Evolutionary conservation across 1,140 invertebrate genomes (phyloP), one percentile per base, ranked within the genome.

Genomic region (Atta cephalotes): DNA sequence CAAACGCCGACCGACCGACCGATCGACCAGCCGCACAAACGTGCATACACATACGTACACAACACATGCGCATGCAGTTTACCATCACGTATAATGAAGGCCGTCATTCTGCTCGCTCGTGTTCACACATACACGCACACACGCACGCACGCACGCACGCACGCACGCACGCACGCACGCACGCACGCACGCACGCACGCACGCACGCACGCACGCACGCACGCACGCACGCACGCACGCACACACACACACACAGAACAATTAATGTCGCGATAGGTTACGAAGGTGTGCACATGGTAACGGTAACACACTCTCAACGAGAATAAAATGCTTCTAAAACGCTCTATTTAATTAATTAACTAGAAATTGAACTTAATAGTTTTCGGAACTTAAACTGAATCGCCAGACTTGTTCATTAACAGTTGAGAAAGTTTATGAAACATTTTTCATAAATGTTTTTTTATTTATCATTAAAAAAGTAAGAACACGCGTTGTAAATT

Each of bases 301-400:
- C 56, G 82, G 49, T 88, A 88, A 89, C 51, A 25, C 63, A n/a
- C 14, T 39, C 58, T 18, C 21, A 53, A 76, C 62, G 35, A 39
- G 63, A 49, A 51, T 77, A 53, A 89, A 74, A 90, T 80, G 60
- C 45, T 58, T 45, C 84, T 82, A 78, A 84, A 89, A 82, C 45
- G 12, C 51, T 60, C 14, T 58, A 10, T 35, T 60, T 71, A 79
- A 87, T 72, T 82, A 89, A 81, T 80, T 89, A 87, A 93, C 87
- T 89, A 86, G 90, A 93, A 94, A 93, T 93, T 92, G 1, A 16
- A 45, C n/a, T 68, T 14, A 2, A 68, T 68, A 92, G 92, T 93
- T 85, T 87, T 10, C 31, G 56, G 21, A 72, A 31, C 16, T 45
- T n/a, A 18, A 5, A 16, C 0, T 53, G 28, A 51, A 81, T 14